phyloP scores from a whole-genome alignment of 2,113 vertebrate species.

The Neodon shergylaensis region DNA sequence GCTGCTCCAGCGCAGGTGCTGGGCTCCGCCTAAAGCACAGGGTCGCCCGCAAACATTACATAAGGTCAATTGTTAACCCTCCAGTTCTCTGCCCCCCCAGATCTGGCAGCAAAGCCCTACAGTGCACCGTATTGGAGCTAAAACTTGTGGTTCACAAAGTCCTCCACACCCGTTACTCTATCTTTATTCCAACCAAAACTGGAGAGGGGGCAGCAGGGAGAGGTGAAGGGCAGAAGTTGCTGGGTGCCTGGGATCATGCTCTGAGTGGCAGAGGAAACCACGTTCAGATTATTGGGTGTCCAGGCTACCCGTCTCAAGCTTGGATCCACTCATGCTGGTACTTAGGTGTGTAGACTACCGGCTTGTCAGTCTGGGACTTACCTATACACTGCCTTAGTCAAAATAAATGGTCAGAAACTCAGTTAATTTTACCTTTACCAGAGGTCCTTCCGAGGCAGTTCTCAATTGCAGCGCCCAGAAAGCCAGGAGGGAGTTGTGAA shows the following conservation, averaged over 20 bases:
- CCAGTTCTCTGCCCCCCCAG: not conserved
- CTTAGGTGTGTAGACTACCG: not conserved
- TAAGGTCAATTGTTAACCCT: not conserved
- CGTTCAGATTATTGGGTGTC: fast-evolving
- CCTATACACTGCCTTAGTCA: not conserved
- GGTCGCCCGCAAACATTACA: not conserved
- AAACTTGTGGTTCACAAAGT: not conserved
- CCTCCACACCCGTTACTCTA: not conserved
- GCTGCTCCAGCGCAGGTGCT: not conserved
- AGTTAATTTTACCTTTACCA: not conserved
- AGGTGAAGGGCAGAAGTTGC: not conserved
- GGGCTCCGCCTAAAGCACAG: not conserved
- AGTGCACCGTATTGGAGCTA: not conserved
- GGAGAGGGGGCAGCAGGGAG: not conserved
- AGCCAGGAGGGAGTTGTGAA: not conserved
- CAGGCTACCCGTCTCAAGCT: not conserved
- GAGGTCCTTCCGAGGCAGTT: not conserved
- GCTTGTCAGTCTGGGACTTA: not conserved
- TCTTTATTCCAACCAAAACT: not conserved
- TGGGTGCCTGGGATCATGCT: not conserved
- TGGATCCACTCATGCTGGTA: fast-evolving
- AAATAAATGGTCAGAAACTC: not conserved
- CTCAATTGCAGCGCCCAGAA: not conserved
- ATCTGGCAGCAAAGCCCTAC: not conserved
- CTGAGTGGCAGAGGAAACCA: fast-evolving